Conservation (phyloP, 2,888 invertebrate genomes). For the Seira ritae region DNA sequence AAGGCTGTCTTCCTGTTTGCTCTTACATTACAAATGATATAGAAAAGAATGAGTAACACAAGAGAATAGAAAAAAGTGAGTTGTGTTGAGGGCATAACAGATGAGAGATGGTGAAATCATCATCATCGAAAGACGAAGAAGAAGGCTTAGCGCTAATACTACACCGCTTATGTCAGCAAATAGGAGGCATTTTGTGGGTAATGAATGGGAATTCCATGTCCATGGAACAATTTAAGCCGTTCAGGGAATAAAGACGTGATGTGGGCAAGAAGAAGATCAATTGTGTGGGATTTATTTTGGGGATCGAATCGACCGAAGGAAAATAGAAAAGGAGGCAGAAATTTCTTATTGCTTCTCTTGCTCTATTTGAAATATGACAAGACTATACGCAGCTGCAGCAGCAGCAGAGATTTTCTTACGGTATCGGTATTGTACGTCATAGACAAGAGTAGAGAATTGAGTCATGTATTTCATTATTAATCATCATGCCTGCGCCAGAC, state of each 20-base stretch:
- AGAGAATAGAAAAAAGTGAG: neutral
- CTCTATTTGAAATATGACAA: no score
- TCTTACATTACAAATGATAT: conserved; percentile 7
- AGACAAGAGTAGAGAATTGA: no score
- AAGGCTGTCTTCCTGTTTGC: conserved; percentile 4
- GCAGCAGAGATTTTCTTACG: no score
- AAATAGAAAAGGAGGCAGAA: neutral
- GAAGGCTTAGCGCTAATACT: neutral
- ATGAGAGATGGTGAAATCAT: conserved; percentile 11
- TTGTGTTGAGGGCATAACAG: neutral
- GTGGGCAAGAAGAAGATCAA: conserved; percentile 3
- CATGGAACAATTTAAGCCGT: neutral
- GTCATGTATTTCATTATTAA: no score
- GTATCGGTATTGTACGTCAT: no score
- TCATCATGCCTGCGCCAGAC: no score
- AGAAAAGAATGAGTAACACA: neutral
- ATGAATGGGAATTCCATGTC: conserved; percentile 7
- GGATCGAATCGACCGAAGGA: neutral
- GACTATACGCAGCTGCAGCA: no score
- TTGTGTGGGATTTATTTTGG: neutral
- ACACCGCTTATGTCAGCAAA: conserved; percentile 8
- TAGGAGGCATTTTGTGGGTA: neutral
- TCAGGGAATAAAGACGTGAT: conserved; percentile 7
- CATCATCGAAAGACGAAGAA: neutral
- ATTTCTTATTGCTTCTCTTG: no score